These are phyloP conservation scores for Caloenas nicobarica DNA, from an alignment of 2,113 vertebrate genomes.

Conservation along the genomic window DNA sequence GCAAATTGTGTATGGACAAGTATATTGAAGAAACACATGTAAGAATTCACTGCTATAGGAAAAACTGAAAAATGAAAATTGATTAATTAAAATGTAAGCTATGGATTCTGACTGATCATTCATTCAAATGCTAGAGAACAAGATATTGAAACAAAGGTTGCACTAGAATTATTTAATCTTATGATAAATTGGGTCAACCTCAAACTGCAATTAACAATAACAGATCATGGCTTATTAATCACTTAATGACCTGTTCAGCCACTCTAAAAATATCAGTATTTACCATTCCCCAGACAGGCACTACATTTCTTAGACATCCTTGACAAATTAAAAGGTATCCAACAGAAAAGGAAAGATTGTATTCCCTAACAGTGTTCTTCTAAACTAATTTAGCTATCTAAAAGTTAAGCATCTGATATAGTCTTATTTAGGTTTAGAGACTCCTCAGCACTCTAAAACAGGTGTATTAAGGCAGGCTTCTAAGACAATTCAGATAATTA, in stretches of 20 bases:
- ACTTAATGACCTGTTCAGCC: not conserved
- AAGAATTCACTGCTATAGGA: not conserved
- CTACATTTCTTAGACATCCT: not conserved
- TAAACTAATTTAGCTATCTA: not conserved
- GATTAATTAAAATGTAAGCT: not conserved
- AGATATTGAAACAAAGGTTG: not conserved
- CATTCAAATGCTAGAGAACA: not conserved
- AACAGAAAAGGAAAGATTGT: not conserved
- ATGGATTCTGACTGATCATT: not conserved
- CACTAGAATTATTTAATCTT: not conserved
- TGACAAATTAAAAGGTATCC: not conserved
- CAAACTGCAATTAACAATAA: not conserved
- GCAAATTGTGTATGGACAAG: not conserved
- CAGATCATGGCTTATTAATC: not conserved
- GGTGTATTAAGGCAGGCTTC: not conserved
- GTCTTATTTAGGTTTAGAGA: not conserved
- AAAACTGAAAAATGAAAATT: not conserved
- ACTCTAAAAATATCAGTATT: conserved; percentile 36
- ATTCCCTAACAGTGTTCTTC: not conserved
- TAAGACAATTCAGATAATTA: not conserved
- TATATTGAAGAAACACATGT: not conserved
- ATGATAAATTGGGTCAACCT: not conserved
- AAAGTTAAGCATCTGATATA: not conserved
- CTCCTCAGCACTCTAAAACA: not conserved
- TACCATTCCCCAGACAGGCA: not conserved